phyloP scores from a whole-genome alignment of 2,888 invertebrate species.

The Gastrophysa polygoni region DNA sequence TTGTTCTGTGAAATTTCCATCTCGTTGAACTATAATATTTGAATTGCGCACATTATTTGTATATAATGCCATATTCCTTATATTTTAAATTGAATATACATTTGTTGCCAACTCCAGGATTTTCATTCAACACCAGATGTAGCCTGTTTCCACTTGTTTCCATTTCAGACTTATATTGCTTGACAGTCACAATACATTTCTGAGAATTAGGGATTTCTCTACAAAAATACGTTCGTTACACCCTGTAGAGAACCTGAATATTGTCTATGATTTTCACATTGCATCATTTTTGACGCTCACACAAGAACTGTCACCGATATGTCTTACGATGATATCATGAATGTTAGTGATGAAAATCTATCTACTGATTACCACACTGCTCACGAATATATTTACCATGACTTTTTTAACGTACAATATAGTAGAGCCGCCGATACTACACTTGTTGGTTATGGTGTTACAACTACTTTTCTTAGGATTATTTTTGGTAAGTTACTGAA shows the following conservation, averaged over 20 bases:
- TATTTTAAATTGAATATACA: slow-evolving; percentile 44
- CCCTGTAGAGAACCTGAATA: no score
- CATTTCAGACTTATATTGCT: no score
- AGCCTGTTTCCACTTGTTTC: no score
- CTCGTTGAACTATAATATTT: not conserved
- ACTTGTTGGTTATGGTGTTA: slow-evolving; percentile 12
- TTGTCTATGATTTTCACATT: no score
- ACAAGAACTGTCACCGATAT: no score
- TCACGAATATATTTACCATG: slow-evolving; percentile 16
- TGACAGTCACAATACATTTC: no score
- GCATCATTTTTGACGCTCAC: no score
- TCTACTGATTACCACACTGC: slow-evolving; percentile 11
- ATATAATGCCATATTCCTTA: slow-evolving; percentile 42
- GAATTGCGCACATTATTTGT: slow-evolving; percentile 41
- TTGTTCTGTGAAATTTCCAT: not conserved
- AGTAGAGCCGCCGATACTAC: slow-evolving; percentile 7
- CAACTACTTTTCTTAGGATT: slow-evolving; percentile 20
- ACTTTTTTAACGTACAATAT: slow-evolving; percentile 18
- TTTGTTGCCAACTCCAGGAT: slow-evolving; percentile 38
- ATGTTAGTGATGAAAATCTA: slow-evolving; percentile 3
- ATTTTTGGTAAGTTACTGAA: slow-evolving; percentile 21
- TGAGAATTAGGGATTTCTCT: no score
- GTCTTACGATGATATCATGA: not conserved
- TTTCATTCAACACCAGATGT: no score
- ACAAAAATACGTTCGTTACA: no score